Evolutionary conservation across 2,113 vertebrate species (phyloP).

Genomic region (Nanorana parkeri): DNA sequence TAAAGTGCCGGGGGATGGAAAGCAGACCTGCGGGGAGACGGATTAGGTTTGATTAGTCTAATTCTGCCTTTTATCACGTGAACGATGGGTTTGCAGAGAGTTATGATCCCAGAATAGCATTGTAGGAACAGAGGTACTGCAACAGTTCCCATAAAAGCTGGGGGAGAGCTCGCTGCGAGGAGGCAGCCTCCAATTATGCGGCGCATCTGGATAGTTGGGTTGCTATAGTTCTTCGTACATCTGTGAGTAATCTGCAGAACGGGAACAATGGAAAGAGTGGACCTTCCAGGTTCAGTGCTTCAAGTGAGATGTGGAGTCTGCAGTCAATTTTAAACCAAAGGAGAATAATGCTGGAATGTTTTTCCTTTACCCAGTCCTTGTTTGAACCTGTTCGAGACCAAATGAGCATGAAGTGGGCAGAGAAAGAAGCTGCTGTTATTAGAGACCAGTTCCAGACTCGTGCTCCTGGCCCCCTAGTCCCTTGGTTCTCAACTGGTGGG

Average conservation of each 20-base stretch:
- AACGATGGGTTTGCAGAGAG: neutral
- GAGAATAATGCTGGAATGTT: too few species aligned
- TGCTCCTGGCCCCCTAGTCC: too few species aligned
- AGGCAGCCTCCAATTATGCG: neutral
- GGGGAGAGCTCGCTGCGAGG: neutral
- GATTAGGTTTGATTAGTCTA: constrained; percentile 1
- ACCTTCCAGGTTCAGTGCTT: neutral
- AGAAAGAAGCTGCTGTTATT: too few species aligned
- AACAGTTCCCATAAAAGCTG: neutral
- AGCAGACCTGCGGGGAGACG: neutral
- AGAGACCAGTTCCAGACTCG: too few species aligned
- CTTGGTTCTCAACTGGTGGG: too few species aligned
- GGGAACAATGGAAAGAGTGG: neutral
- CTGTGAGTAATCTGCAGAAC: constrained; percentile 34
- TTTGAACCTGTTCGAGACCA: too few species aligned
- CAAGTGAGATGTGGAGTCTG: neutral
- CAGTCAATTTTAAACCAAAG: constrained; percentile 16
- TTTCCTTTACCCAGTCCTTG: too few species aligned
- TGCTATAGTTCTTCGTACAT: neutral
- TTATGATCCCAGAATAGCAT: neutral
- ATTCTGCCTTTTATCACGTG: constrained; percentile 18
- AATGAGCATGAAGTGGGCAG: too few species aligned
- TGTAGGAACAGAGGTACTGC: neutral
- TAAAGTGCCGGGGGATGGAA: neutral
- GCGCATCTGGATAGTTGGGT: constrained; percentile 4